Conservation (phyloP, 2,888 invertebrate genomes). For the Hyalella azteca region DNA sequence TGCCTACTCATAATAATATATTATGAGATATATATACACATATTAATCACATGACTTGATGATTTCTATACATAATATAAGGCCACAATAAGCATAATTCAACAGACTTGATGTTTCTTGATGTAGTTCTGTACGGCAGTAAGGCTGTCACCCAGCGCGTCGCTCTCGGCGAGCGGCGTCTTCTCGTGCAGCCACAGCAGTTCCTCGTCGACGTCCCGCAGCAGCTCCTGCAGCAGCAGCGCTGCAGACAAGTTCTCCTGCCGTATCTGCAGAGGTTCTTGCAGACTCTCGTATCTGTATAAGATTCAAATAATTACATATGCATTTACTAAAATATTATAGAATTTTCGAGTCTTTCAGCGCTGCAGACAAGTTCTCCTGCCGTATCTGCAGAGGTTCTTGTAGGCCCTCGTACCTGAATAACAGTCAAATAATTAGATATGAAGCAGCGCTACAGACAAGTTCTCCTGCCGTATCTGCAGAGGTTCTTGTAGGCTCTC, state of each 20-base stretch:
- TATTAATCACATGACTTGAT: too few species aligned
- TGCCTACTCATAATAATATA: too few species aligned
- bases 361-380: constrained; percentile 92
- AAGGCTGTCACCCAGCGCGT: constrained; percentile 86
- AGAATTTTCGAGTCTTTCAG: too few species aligned
- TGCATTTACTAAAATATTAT: too few species aligned
- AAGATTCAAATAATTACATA: too few species aligned
- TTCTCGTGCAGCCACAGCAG: constrained; percentile 86
- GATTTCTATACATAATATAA: too few species aligned
- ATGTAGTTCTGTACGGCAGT: constrained; percentile 80
- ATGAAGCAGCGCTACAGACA: constrained; percentile 89
- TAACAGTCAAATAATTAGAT: neutral
- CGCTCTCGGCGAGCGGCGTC: constrained; percentile 77
- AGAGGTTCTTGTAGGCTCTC: constrained; percentile 79
- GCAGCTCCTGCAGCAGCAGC: constrained; percentile 78
- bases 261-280: constrained; percentile 88
- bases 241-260: constrained; percentile 93
- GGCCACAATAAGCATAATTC: too few species aligned
- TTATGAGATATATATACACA: too few species aligned
- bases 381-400: constrained; percentile 87
- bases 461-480: constrained; percentile 86
- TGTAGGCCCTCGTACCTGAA: constrained; percentile 67
- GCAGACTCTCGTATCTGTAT: constrained; percentile 65
- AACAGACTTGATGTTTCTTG: constrained; percentile 66
- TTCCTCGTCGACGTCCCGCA: constrained; percentile 72